phyloP scores from a whole-genome alignment of 2,113 vertebrate species.

The Colaptes auratus region DNA sequence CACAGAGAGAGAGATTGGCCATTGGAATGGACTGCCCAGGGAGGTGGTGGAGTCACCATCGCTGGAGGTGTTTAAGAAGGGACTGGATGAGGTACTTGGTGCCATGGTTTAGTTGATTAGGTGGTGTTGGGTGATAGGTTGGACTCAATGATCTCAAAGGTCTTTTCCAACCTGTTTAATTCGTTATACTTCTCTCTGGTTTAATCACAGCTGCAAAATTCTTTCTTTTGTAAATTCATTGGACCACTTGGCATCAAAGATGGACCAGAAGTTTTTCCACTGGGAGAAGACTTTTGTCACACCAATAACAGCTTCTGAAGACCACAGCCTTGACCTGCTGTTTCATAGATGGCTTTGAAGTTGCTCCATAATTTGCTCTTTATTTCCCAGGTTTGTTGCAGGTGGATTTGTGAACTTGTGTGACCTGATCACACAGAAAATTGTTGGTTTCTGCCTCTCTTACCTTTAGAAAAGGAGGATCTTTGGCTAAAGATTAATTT shows the following conservation, averaged over 20 bases:
- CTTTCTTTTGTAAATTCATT: not conserved
- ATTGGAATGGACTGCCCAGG: too few species aligned
- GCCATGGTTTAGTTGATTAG: too few species aligned
- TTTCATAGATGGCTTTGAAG: not conserved
- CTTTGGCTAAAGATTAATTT: not conserved
- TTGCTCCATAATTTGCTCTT: accelerated
- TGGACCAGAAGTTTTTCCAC: not conserved
- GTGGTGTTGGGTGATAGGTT: too few species aligned
- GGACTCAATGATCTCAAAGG: too few species aligned
- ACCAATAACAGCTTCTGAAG: not conserved
- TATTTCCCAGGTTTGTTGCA: not conserved
- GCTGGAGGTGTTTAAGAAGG: too few species aligned
- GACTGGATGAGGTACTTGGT: too few species aligned
- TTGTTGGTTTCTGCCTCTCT: not conserved
- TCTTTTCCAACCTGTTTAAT: too few species aligned
- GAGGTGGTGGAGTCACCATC: too few species aligned
- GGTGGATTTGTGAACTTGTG: not conserved
- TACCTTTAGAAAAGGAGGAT: not conserved
- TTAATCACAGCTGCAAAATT: not conserved
- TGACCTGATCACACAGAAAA: not conserved
- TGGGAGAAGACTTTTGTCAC: not conserved
- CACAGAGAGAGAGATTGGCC: too few species aligned
- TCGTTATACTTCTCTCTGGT: accelerated
- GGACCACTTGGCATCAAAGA: not conserved
- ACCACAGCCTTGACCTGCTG: accelerated